Base-by-base conservation (phyloP, 37 sponge, comb jelly and placozoan species). In the Bolinopsis microptera region DNA sequence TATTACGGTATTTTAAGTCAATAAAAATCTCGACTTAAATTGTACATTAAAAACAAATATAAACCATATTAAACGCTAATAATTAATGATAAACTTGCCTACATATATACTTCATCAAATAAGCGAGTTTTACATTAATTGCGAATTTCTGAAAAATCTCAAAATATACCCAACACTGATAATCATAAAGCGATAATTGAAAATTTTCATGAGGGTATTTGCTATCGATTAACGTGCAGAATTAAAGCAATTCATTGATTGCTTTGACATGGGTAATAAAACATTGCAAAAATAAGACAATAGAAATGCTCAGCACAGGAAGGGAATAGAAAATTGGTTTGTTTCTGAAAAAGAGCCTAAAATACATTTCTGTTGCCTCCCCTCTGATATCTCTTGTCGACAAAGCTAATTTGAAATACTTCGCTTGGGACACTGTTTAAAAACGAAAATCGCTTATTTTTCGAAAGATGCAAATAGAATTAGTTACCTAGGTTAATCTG, bases 31-130 rank as follows among this genome's bases (percentile, higher is more conserved):
- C 80, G 80, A 77, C 80, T 35, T 13, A 77, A 77, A 77, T 32
- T 77, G 80, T 32, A 77, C 80, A 77, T 77, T 77, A 77, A 77
- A 77, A 77, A 77, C 80, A 77, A 77, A 77, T 77, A 77, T 77
- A 77, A 77, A 77, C 35, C 21, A 77, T 77, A 77, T 77, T 77
- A 77, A 77, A 77, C 80, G 80, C 80, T 77, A 77, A 77, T 77
- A 77, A 77, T 77, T 77, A 77, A 77, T 77, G 80, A 77, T 77
- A 77, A 77, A 77, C 80, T 77, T 32, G 80, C 80, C 61, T 48
- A 48, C 61, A 48, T 48, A 48, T 48, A 48, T 48, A 48, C 61
- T 48, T 48, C 80, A 77, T 77, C 80, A 77, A 48, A 48, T 48
- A 32, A 77, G 80, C 33, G 80, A 77, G 21, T 32, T 32, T 32